Evolutionary conservation across 2,113 vertebrate species (phyloP).

Genomic region (Etia nguti): DNA sequence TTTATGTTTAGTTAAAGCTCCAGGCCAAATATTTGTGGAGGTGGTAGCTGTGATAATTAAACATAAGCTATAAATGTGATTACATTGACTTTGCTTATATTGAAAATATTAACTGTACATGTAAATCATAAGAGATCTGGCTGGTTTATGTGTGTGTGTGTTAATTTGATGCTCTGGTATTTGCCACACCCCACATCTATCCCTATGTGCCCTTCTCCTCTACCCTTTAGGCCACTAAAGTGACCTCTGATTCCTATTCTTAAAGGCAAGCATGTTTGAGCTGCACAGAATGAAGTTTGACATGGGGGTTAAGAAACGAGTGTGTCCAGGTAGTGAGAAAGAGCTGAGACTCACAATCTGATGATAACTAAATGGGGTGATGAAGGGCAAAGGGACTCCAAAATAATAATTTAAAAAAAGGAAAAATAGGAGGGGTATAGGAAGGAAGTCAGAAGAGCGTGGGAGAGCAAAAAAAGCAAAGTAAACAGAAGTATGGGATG

Average conservation of each 20-base stretch:
- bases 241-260: not conserved
- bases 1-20: not conserved
- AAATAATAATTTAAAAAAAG: not conserved
- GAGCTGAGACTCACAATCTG: not conserved
- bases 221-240: not conserved
- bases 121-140: not conserved
- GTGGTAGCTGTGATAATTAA: not conserved
- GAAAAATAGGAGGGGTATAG: not conserved
- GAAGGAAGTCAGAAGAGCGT: not conserved
- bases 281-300: not conserved
- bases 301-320: not conserved
- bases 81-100: not conserved
- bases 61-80: not conserved
- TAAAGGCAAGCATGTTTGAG: constrained; percentile 1
- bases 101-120: not conserved
- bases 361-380: not conserved
- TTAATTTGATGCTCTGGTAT: not conserved
- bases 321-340: not conserved
- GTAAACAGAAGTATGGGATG: constrained; percentile 32
- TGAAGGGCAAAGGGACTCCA: not conserved
- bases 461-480: constrained; percentile 47
- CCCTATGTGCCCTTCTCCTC: not conserved
- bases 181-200: not conserved
- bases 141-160: not conserved
- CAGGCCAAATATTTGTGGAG: not conserved